Conservation (phyloP, 2,888 invertebrate species). For the Lasioglossum pauxillum region DNA sequence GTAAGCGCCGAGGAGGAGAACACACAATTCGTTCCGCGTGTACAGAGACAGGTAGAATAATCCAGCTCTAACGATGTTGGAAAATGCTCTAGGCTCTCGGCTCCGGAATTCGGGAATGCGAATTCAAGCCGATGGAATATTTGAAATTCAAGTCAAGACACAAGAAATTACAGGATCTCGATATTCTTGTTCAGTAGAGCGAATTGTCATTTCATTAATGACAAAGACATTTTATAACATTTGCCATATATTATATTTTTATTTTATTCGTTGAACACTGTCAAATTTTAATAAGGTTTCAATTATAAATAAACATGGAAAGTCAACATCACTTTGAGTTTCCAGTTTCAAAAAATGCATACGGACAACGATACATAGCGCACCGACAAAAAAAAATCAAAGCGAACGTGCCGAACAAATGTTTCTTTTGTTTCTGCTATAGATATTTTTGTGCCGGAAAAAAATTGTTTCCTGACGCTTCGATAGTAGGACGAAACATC, state of each 20-base stretch:
- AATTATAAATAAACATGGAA: neutral
- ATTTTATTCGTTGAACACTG: neutral
- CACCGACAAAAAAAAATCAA: neutral
- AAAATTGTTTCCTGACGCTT: neutral
- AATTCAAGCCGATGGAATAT: neutral
- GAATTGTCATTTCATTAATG: neutral
- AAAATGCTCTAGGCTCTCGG: neutral
- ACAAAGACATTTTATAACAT: neutral
- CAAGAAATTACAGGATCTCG: neutral
- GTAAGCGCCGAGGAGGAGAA: constrained; percentile 3
- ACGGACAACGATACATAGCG: neutral
- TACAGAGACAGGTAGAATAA: constrained; percentile 2
- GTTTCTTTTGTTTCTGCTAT: neutral
- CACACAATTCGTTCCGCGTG: neutral
- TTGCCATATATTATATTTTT: neutral
- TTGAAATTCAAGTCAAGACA: neutral
- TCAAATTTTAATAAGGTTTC: neutral
- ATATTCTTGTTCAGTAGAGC: neutral
- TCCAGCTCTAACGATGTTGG: neutral
- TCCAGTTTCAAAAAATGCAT: neutral
- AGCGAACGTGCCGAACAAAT: neutral
- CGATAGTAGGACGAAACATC: neutral
- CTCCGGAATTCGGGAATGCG: neutral
- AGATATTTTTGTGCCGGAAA: neutral
- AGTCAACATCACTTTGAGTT: neutral